phyloP scores from a whole-genome alignment of 2,113 vertebrate species.

The Menidia beryllina region DNA sequence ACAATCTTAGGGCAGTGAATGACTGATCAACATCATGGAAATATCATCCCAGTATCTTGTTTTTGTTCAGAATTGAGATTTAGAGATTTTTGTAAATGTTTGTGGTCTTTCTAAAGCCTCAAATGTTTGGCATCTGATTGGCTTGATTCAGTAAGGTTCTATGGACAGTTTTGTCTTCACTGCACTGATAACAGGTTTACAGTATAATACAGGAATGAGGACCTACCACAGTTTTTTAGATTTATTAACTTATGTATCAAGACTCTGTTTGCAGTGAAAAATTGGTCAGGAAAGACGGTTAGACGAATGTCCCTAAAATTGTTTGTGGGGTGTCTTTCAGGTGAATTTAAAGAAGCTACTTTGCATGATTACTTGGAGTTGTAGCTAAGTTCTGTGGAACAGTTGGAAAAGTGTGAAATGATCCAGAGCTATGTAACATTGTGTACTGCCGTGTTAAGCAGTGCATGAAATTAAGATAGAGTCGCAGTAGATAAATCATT shows the following conservation, averaged over 20 bases:
- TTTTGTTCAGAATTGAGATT: not conserved
- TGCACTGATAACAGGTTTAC: too few species aligned
- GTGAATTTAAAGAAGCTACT: constrained; percentile 3
- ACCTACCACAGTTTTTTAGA: too few species aligned
- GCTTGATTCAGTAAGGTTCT: not conserved
- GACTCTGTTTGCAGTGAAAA: not conserved
- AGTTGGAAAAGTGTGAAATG: constrained; percentile 4
- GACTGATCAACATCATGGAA: not conserved
- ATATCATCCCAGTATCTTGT: not conserved
- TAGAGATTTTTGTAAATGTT: not conserved
- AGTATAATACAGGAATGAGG: too few species aligned
- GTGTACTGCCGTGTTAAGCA: constrained; percentile 27
- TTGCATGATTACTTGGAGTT: constrained; percentile 9
- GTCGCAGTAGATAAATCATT: too few species aligned
- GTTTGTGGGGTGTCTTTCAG: not conserved
- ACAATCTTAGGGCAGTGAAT: not conserved
- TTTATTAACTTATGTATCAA: too few species aligned
- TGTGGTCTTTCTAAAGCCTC: not conserved
- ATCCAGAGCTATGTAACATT: constrained; percentile 2
- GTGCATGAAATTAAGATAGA: too few species aligned
- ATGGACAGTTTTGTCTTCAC: not conserved
- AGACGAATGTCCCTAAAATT: not conserved
- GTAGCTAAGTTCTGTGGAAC: not conserved
- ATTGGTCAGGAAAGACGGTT: not conserved
- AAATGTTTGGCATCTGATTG: not conserved